A percentile compares a stretch with the other conserved stretches of the same genome.
Evolutionary conservation across 2,888 invertebrate genomes (phyloP).

Genomic region (Cryptocephalus primarius): DNA sequence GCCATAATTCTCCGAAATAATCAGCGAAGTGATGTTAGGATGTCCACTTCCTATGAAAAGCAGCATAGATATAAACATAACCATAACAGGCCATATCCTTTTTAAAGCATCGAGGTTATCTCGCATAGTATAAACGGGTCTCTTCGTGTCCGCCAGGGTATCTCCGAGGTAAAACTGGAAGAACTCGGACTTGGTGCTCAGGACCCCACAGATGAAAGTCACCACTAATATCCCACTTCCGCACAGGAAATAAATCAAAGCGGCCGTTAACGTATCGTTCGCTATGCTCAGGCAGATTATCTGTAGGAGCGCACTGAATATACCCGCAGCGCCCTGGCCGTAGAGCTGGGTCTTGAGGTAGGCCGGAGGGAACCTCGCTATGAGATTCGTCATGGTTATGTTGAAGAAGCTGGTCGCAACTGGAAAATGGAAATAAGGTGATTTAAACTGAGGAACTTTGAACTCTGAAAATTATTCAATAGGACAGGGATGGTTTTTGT

Average conservation of each 20-base stretch:
- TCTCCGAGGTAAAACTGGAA: conserved; percentile 2
- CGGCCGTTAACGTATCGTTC: conserved; percentile 3
- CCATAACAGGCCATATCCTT: background rate
- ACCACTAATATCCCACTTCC: background rate
- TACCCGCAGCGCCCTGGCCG: conserved; percentile 6
- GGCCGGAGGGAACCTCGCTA: conserved; percentile 11
- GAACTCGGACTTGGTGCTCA: background rate
- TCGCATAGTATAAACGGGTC: background rate
- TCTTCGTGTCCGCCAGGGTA: background rate
- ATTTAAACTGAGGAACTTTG: too few species aligned
- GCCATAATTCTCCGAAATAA: conserved; percentile 1
- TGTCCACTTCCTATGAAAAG: background rate
- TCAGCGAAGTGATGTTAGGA: background rate
- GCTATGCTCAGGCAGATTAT: conserved; percentile 5
- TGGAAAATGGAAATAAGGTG: background rate
- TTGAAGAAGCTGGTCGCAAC: background rate
- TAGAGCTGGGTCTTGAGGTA: conserved; percentile 9
- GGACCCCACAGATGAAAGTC: background rate
- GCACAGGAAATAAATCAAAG: conserved; percentile 5
- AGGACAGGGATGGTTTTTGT: too few species aligned
- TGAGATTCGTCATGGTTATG: conserved; percentile 1
- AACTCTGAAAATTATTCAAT: too few species aligned
- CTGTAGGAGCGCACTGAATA: conserved; percentile 8
- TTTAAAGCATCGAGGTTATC: background rate
- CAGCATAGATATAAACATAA: background rate